phyloP scores from a whole-genome alignment of 2,888 invertebrate genomes.

The Zeuzera pyrina region DNA sequence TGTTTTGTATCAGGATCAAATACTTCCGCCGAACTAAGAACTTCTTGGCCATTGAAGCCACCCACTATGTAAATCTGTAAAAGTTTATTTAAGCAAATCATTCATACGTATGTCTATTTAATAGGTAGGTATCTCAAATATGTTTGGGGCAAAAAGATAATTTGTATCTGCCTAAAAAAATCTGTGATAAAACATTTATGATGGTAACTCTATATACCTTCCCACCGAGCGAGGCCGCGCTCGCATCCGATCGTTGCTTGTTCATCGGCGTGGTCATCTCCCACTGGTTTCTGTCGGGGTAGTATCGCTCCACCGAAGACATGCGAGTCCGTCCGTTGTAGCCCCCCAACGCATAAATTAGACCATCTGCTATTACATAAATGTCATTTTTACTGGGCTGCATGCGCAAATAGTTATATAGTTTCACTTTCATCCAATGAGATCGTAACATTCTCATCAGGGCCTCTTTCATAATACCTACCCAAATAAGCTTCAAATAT shows the following conservation, averaged over 20 bases:
- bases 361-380: slow-evolving; percentile 58
- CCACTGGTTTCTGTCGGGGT: slow-evolving; percentile 85
- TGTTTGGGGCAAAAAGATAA: too few relatives aligned
- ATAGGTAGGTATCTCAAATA: too few relatives aligned
- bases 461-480: too few relatives aligned
- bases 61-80: slow-evolving; percentile 81
- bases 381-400: too few relatives aligned
- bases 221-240: slow-evolving; percentile 78
- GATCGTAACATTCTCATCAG: too few relatives aligned
- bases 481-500: too few relatives aligned
- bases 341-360: slow-evolving; percentile 88
- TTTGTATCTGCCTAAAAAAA: too few relatives aligned
- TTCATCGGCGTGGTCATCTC: slow-evolving; percentile 83
- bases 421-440: too few relatives aligned
- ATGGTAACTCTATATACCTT: slow-evolving; percentile 51
- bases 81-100: too few relatives aligned
- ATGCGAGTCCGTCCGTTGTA: slow-evolving; percentile 85
- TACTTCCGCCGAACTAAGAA: slow-evolving; percentile 82
- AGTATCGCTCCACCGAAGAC: slow-evolving; percentile 84
- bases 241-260: slow-evolving; percentile 83
- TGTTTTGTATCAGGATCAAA: slow-evolving; percentile 79
- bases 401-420: too few relatives aligned
- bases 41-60: slow-evolving; percentile 85
- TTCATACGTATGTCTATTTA: too few relatives aligned
- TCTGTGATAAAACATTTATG: too few relatives aligned